Evolutionary conservation across 1,140 invertebrate genomes (phyloP), one percentile per base, ranked within the genome.

Genomic region (Leptinotarsa defecta): DNA sequence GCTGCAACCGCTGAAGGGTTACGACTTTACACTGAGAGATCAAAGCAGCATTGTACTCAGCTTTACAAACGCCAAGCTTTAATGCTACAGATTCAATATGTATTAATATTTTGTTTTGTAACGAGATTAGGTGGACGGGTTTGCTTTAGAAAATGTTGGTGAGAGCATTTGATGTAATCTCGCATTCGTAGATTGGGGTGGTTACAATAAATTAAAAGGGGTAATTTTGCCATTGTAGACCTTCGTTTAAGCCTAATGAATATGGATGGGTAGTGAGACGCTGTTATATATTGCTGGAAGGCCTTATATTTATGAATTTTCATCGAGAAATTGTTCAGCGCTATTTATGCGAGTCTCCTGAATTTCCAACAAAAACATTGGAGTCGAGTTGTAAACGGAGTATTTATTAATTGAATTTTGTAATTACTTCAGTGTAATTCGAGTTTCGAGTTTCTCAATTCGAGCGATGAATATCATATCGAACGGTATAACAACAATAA

Each of bases 31-130:
- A 43, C 68, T 15, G 15, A 20, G 68, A 70, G 68, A 70, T 70
- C 68, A 70, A 70, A 70, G 68, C 68, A 2, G 43, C 68, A 70
- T 70, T 70, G 68, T 70, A 70, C 24, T 13, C 13, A 22, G 68
- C 43, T 70, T 43, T 48, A 17, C 34, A 19, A 70, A 48, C 34
- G 13, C 48, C 20, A 13, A 70, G 68, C 48, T 70, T 70, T 70
- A 20, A 19, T 34, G 27, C 27, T 70, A 34, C 68, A 70, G 27
- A 70, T 70, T 70, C 68, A 70, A 70, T 70, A 70, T 70, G 34
- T 70, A 70, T 70, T 70, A 70, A 70, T 70, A 70, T 70, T 70
- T 52, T 27, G 34, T 70, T 70, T 70, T 65, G 71, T 24, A 65
- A 65, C 64, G 64, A 34, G 27, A 65, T 65, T 22, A 65, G 4